phyloP scores from a whole-genome alignment of 1,140 invertebrate genomes.

The Aphelenchoides besseyi region DNA sequence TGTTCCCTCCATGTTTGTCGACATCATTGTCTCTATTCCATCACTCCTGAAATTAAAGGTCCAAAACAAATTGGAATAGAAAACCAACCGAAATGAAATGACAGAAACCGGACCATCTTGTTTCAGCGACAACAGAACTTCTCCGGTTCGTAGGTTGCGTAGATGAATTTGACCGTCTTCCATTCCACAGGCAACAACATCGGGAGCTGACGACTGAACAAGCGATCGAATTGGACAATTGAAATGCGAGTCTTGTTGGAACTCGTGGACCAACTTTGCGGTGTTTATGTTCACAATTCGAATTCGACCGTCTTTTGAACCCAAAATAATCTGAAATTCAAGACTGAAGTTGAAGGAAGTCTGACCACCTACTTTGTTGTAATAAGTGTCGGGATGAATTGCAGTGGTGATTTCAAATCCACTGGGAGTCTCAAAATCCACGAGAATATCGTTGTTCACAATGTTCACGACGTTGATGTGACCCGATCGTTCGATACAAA shows the following conservation, averaged over 20 bases:
- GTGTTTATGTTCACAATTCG: slow-evolving; percentile 45
- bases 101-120: slow-evolving; percentile 40
- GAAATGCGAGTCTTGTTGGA: slow-evolving; percentile 30
- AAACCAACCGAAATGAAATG: slow-evolving; percentile 38
- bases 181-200: slow-evolving; percentile 46
- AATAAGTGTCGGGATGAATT: slow-evolving; percentile 27
- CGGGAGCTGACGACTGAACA: slow-evolving; percentile 44
- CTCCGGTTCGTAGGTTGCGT: slow-evolving; percentile 39
- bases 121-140: slow-evolving; percentile 31
- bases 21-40: slow-evolving; percentile 38
- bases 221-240: slow-evolving; percentile 39
- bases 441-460: background rate
- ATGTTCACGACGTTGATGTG: slow-evolving; percentile 7
- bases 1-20: slow-evolving; percentile 39
- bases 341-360: background rate
- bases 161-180: slow-evolving; percentile 41
- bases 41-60: slow-evolving; percentile 40
- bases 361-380: slow-evolving; percentile 17
- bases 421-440: slow-evolving; percentile 16
- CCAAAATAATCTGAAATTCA: slow-evolving; percentile 28
- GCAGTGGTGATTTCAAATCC: background rate
- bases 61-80: slow-evolving; percentile 1
- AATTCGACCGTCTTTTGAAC: slow-evolving; percentile 12
- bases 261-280: slow-evolving; percentile 46
- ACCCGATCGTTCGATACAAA: slow-evolving; percentile 5